Conservation (phyloP, 2,888 invertebrate species). For the Lasioglossum oenotherae region DNA sequence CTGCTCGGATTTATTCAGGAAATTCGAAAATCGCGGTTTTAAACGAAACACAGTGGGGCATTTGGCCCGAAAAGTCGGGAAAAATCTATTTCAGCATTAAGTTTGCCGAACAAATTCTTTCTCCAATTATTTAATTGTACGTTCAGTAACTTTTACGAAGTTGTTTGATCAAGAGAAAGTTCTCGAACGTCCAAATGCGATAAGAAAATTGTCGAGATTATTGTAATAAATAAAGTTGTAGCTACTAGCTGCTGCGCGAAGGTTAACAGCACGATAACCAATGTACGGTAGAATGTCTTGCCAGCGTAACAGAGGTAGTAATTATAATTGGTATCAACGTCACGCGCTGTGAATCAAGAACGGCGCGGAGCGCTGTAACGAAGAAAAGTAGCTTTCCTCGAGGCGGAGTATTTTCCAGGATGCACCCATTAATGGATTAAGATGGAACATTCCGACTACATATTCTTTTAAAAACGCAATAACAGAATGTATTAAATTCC, state of each 20-base stretch:
- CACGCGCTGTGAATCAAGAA: background rate
- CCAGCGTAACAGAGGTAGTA: conserved; percentile 5
- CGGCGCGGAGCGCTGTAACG: background rate
- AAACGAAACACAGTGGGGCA: no score
- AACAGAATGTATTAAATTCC: conserved; percentile 3
- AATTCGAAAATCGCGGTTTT: background rate
- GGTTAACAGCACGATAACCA: background rate
- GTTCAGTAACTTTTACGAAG: background rate
- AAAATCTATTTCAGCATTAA: no score
- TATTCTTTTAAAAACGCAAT: conserved; percentile 4
- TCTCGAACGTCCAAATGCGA: background rate
- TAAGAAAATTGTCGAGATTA: background rate
- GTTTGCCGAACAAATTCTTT: background rate
- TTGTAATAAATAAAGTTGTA: background rate
- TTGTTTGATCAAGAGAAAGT: background rate
- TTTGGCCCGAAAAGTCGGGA: no score
- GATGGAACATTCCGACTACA: conserved; percentile 8
- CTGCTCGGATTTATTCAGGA: background rate
- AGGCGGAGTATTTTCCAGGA: background rate
- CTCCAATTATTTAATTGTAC: background rate
- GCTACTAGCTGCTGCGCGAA: background rate
- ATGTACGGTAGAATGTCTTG: conserved; percentile 2
- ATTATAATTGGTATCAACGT: conserved; percentile 3
- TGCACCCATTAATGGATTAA: conserved; percentile 8
- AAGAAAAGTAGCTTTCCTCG: background rate